Evolutionary conservation across 2,113 vertebrate species (phyloP), one percentile per base, ranked within the genome.

Genomic region (Engraulis encrasicolus): DNA sequence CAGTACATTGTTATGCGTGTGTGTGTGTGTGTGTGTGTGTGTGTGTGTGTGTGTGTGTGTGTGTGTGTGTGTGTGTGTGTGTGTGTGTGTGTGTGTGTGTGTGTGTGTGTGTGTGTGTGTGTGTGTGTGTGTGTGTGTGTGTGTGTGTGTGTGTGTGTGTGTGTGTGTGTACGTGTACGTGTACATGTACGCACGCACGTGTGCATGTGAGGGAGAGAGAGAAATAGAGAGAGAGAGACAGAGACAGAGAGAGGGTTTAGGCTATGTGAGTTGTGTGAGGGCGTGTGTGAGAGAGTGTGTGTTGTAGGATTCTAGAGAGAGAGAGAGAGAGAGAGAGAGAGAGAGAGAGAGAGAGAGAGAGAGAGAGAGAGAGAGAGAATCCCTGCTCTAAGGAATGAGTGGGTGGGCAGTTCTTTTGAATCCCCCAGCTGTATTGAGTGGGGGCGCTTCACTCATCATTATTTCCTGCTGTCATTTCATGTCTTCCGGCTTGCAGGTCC

Each of bases 371-470:
- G n/a, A n/a, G n/a, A n/a, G n/a, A n/a, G n/a, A n/a, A n/a, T n/a
- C n/a, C n/a, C n/a, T n/a, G n/a, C n/a, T n/a, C n/a, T 23, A 61
- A 6, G 27, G 78, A 54, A 66, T 79, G 37, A 78, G 81, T 50
- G 54, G 36, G 50, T 19, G 36, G 23, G 7, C 37, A 78, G 84
- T 79, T 4, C 52, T 88, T 83, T 85, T 80, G 84, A 82, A 83
- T 54, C 79, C 71, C 84, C 84, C 81, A 66, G 50, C 40, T 50
- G 50, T 78, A n/a, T 50, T 78, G 82, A 79, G 77, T 88, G 85
- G 81, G 78, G 84, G 80, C 82, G 49, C 58, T 82, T 86, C 6
- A 18, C 83, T 84, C 84, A 77, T 86, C 78, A 52, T 86, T 85
- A 81, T 86, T 49, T 79, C 77, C 36, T 48, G 48, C 38, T 40